Evolutionary conservation across 2,888 invertebrate genomes (phyloP), one percentile per base, ranked within the genome.

Genomic region (Macaria liturata): DNA sequence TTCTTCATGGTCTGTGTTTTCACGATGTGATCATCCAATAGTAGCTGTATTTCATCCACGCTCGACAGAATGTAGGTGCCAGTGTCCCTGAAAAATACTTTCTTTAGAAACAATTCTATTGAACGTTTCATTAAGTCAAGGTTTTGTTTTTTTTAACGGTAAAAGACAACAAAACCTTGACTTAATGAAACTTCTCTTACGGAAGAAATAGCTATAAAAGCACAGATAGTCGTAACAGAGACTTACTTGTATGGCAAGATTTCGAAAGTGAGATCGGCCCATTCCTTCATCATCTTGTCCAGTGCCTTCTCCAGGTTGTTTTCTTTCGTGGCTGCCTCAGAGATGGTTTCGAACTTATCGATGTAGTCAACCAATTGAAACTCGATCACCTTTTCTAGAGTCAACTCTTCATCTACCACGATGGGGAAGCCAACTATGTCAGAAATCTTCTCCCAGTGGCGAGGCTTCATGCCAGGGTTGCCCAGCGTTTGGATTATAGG

Each of bases 1-100:
- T 98, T 98, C 86, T 98, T 97, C 98, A 99, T 98, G 0, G 98
- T 98, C 82, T 98, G 98, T 1, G 98, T 97, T 86, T 98, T 99
- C 6, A 98, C 96, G 68, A 99, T 96, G 80, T 99, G 98, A 82
- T 99, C 99, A 83, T 99, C 99, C 54, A 99, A 87, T 50, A 98
- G 87, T 40, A 98, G 91, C 85, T 99, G 98, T 76, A 99, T 98
- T 73, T 98, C 98, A 84, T 99, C 98, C 4, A 98, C 94, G 59
- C 97, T 95, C 0, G 98, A 96, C 62, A 99, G 90, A 68, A 98
- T 97, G 71, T 94, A 96, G 0, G 98, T 98, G 8, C 98, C 98
- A 5, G 98, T 97, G 83, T 97, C 96, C 71, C 97, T 94, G 74
- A 61, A 84, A 80, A 20, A 20, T 20, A 20, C 20, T 20, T 20